These are phyloP conservation scores for Hemitrygon akajei DNA, from an alignment of 2,797 vertebrate genomes.

Conservation along the genomic window DNA sequence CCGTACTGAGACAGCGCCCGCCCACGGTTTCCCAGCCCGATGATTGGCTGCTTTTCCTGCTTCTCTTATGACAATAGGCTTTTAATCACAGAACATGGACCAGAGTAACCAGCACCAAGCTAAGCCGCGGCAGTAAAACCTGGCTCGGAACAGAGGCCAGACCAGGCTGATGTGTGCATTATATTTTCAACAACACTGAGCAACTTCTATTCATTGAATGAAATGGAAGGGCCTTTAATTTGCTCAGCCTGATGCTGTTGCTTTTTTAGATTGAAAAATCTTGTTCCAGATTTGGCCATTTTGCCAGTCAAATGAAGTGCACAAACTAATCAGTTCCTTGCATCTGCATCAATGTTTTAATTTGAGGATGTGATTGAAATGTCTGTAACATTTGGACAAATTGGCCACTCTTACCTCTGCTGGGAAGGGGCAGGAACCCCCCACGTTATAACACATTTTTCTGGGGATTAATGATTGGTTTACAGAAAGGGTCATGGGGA, in stretches of 20 bases:
- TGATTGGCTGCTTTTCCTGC: not conserved
- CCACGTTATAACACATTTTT: not conserved
- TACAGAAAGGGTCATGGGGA: not conserved
- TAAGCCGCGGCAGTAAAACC: not conserved
- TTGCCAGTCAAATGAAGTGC: not conserved
- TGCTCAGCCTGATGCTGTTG: not conserved
- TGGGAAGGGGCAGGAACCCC: no score
- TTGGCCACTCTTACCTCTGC: not conserved
- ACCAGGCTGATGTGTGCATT: not conserved
- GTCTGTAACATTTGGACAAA: no score
- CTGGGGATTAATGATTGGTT: no score
- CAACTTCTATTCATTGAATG: not conserved
- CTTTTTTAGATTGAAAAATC: not conserved
- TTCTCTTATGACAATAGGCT: not conserved
- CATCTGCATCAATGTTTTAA: not conserved
- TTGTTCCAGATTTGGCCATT: not conserved
- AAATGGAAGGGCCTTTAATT: not conserved
- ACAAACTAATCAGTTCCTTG: not conserved
- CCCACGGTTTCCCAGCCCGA: not conserved
- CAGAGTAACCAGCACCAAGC: not conserved
- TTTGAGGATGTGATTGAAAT: not conserved
- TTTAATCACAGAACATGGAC: not conserved
- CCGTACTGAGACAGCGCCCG: conserved; percentile 47
- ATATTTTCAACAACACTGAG: no score
- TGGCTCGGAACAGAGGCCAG: not conserved